These are phyloP conservation scores for Melanotaenia boesemani DNA, from an alignment of 2,797 vertebrate species.

Conservation along the genomic window DNA sequence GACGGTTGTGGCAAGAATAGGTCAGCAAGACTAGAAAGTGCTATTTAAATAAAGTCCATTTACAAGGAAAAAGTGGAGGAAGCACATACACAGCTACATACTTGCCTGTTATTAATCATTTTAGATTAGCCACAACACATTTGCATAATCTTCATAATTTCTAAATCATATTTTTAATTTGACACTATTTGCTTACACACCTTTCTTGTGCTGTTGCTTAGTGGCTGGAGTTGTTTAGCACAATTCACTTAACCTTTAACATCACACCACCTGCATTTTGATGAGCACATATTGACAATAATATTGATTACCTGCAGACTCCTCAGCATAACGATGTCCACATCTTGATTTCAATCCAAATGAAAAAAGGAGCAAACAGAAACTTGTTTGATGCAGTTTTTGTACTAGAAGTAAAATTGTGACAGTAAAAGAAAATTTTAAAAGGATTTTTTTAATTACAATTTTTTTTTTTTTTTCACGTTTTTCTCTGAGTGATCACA, in stretches of 20 bases:
- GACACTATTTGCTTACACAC: background rate
- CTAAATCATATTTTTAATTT: background rate
- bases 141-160: background rate
- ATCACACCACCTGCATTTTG: background rate
- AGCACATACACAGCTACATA: background rate
- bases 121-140: background rate
- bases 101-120: background rate
- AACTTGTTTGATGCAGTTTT: background rate
- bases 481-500: background rate
- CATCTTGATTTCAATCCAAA: background rate
- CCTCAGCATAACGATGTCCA: background rate
- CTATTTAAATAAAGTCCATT: background rate
- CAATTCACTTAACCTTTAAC: background rate
- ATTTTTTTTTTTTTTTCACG: background rate
- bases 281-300: slow-evolving; percentile 3
- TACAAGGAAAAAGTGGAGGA: background rate
- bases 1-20: too few relatives aligned
- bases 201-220: background rate
- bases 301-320: background rate
- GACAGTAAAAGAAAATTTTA: background rate
- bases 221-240: background rate
- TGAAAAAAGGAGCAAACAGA: background rate
- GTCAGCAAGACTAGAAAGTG: too few relatives aligned
- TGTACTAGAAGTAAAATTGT: background rate
- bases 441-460: background rate